A percentile compares a stretch with the other conserved stretches of the same genome.
phyloP scores from a whole-genome alignment of 2,888 invertebrate genomes.

The Agrotis clavis region DNA sequence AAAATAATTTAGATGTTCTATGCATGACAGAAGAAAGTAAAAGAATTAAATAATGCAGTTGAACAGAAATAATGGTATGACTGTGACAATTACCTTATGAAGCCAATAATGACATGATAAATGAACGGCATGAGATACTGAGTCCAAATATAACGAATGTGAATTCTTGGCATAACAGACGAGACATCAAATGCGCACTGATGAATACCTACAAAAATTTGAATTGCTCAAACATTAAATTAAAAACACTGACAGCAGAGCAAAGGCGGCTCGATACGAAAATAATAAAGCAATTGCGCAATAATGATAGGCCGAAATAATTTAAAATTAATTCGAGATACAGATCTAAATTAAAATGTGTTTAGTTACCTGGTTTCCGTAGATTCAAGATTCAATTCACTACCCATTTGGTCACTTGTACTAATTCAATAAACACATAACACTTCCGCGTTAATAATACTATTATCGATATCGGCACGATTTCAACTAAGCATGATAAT shows the following conservation, averaged over 20 bases:
- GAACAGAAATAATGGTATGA: constrained; percentile 35
- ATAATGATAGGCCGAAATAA: constrained; percentile 66
- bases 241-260: constrained; percentile 45
- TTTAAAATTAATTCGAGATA: constrained; percentile 45
- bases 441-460: constrained; percentile 64
- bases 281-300: constrained; percentile 77
- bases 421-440: constrained; percentile 86
- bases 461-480: constrained; percentile 47
- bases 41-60: constrained; percentile 6
- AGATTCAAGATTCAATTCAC: constrained; percentile 82
- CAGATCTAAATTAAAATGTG: constrained; percentile 44
- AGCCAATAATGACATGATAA: constrained; percentile 78
- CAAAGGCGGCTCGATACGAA: constrained; percentile 44
- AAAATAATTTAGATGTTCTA: background rate
- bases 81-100: constrained; percentile 79
- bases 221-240: constrained; percentile 51
- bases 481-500: constrained; percentile 55
- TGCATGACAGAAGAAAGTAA: background rate
- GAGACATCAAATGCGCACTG: constrained; percentile 60
- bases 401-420: constrained; percentile 84
- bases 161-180: constrained; percentile 77
- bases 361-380: constrained; percentile 81
- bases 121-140: constrained; percentile 78
- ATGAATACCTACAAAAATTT: constrained; percentile 72
- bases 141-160: constrained; percentile 77